Conservation (phyloP, 2,888 invertebrate genomes). For the Conus canariensis region DNA sequence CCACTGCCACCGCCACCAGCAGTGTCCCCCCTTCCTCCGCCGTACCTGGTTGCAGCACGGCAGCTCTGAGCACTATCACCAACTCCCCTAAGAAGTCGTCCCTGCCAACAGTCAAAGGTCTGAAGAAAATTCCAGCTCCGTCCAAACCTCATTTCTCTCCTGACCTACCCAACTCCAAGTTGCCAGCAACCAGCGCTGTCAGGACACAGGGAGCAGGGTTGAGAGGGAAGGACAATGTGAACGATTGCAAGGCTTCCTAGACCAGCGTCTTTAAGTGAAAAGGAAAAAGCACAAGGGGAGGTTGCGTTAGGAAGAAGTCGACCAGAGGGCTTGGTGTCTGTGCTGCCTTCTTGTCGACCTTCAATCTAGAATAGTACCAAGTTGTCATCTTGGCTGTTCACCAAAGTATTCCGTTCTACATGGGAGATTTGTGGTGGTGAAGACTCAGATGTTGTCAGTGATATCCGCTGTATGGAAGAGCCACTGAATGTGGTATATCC, state of each 20-base stretch:
- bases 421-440: too few species aligned
- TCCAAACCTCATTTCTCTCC: conserved; percentile 37
- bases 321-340: too few species aligned
- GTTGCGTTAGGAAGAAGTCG: too few species aligned
- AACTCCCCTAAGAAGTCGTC: conserved; percentile 41
- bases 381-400: too few species aligned
- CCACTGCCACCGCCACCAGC: neutral
- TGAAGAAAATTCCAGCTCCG: conserved; percentile 40
- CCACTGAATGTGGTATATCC: neutral
- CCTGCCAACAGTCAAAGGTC: neutral
- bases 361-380: too few species aligned
- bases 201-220: conserved; percentile 5
- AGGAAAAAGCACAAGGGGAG: too few species aligned
- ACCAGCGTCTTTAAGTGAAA: too few species aligned
- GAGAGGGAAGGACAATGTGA: neutral
- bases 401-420: too few species aligned
- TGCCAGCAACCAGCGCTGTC: neutral
- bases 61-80: conserved; percentile 42
- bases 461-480: too few species aligned
- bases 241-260: conserved; percentile 37
- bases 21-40: neutral
- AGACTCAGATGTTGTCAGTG: neutral
- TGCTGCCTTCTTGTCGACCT: too few species aligned
- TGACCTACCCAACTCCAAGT: conserved; percentile 25
- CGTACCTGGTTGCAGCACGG: neutral